A percentile compares a stretch with the other conserved stretches of the same genome.
Conservation (phyloP, 2,113 vertebrate genomes). For the Planiliza haematocheilus region DNA sequence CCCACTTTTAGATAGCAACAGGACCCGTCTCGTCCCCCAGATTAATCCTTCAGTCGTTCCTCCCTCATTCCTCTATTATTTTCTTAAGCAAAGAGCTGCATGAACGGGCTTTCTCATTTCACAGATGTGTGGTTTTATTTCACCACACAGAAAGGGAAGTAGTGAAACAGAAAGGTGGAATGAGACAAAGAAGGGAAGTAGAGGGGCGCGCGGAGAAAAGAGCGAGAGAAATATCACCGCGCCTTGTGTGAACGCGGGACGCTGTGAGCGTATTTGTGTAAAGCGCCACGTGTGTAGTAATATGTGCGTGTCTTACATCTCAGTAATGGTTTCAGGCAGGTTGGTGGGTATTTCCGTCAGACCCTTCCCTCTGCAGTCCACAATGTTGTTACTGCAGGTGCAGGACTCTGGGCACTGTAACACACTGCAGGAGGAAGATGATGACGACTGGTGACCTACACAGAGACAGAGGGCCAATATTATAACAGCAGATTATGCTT, state of each 20-base stretch:
- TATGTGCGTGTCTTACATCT: constrained; percentile 87
- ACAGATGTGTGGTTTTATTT: constrained; percentile 79
- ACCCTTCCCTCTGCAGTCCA: constrained; percentile 97
- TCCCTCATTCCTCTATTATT: constrained; percentile 65
- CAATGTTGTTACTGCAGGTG: constrained; percentile 98
- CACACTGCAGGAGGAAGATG: constrained; percentile 94
- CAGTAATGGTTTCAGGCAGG: constrained; percentile 97
- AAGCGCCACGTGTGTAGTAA: constrained; percentile 11
- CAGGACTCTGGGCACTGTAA: constrained; percentile 94
- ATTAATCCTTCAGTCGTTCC: constrained; percentile 61
- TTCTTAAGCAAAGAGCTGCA: constrained; percentile 73
- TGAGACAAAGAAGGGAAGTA: constrained; percentile 46
- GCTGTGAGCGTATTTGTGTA: not conserved
- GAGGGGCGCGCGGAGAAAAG: constrained; percentile 31
- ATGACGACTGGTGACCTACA: constrained; percentile 90
- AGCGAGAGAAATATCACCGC: constrained; percentile 50
- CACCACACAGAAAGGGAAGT: constrained; percentile 49
- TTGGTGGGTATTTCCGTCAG: constrained; percentile 96
- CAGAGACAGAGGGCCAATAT: constrained; percentile 52
- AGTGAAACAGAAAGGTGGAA: constrained; percentile 59
- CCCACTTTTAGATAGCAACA: constrained; percentile 31
- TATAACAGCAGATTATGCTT: constrained; percentile 30
- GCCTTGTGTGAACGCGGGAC: constrained; percentile 1
- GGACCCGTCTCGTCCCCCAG: constrained; percentile 54
- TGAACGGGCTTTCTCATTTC: constrained; percentile 81